Evolutionary conservation across 2,113 vertebrate genomes (phyloP).

Genomic region (Grus americana): DNA sequence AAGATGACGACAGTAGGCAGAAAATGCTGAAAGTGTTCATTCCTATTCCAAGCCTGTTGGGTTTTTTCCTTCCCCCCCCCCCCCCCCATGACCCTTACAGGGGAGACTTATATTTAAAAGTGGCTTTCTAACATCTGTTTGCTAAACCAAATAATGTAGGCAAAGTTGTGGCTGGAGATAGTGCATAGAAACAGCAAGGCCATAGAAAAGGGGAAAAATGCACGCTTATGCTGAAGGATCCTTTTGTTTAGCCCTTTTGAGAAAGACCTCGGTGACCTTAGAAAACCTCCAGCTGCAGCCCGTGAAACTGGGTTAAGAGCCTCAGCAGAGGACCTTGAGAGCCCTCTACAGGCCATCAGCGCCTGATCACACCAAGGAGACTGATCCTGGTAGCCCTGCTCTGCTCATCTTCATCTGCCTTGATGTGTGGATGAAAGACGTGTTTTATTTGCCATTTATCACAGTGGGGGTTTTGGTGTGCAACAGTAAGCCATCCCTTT

Average conservation of each 20-base stretch:
- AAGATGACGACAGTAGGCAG: background rate
- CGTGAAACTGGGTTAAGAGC: conserved; percentile 37
- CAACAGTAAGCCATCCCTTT: conserved; percentile 28
- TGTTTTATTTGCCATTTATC: conserved; percentile 63
- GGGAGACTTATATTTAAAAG: background rate
- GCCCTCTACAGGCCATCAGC: conserved; percentile 78
- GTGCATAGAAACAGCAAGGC: conserved; percentile 35
- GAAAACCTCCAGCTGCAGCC: conserved; percentile 81
- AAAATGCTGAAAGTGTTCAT: background rate
- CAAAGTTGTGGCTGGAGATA: conserved; percentile 44
- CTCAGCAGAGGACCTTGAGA: conserved; percentile 68
- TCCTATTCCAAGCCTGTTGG: background rate
- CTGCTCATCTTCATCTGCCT: conserved; percentile 25
- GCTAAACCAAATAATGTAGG: conserved; percentile 33
- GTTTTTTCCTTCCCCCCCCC: background rate
- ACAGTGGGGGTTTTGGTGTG: conserved; percentile 16
- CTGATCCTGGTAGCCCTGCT: background rate
- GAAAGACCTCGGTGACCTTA: conserved; percentile 86
- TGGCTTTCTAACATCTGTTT: conserved; percentile 41
- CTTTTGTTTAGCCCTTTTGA: conserved; percentile 78
- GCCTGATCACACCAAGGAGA: background rate
- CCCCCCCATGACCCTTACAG: background rate
- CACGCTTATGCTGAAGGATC: conserved; percentile 69
- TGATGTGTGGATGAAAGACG: conserved; percentile 12
- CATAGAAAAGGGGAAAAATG: background rate